Evolutionary conservation across 1,140 invertebrate species (phyloP).

Genomic region (Scaptomyza pallida): DNA sequence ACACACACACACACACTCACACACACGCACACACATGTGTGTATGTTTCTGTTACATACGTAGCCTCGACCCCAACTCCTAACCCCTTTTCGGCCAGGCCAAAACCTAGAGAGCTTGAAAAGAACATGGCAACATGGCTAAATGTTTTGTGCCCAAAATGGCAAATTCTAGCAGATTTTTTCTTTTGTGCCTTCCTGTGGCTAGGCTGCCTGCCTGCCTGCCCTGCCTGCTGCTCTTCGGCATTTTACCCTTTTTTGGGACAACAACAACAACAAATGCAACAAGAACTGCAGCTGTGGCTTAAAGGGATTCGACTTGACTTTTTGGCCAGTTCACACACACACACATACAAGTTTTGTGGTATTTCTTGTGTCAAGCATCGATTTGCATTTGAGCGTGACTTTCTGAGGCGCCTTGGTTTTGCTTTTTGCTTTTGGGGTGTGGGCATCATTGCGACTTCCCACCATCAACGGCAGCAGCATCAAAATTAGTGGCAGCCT

Average conservation of each 20-base stretch:
- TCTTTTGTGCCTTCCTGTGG: conserved; percentile 29
- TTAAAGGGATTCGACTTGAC: conserved; percentile 31
- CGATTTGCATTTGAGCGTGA: conserved; percentile 79
- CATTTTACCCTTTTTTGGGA: conserved; percentile 69
- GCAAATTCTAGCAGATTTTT: conserved; percentile 78
- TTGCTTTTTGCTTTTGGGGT: conserved; percentile 4
- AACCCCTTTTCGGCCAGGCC: conserved; percentile 2
- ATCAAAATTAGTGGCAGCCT: conserved; percentile 68
- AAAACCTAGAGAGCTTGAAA: neutral
- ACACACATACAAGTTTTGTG: conserved; percentile 50
- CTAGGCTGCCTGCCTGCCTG: too few species aligned
- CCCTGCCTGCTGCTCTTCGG: conserved; percentile 36
- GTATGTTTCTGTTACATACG: conserved; percentile 1
- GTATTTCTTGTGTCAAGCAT: conserved; percentile 54
- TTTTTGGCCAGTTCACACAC: conserved; percentile 55
- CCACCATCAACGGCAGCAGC: conserved; percentile 32
- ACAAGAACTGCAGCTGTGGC: conserved; percentile 12
- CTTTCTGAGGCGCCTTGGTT: conserved; percentile 21
- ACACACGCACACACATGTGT: neutral
- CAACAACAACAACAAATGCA: conserved; percentile 2
- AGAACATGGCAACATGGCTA: conserved; percentile 62
- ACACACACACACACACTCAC: neutral
- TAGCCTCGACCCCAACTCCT: conserved; percentile 14
- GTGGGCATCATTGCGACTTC: conserved; percentile 48
- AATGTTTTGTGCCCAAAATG: conserved; percentile 73